Base-by-base conservation (phyloP, 2,113 vertebrate species). In the Aphelocoma coerulescens region DNA sequence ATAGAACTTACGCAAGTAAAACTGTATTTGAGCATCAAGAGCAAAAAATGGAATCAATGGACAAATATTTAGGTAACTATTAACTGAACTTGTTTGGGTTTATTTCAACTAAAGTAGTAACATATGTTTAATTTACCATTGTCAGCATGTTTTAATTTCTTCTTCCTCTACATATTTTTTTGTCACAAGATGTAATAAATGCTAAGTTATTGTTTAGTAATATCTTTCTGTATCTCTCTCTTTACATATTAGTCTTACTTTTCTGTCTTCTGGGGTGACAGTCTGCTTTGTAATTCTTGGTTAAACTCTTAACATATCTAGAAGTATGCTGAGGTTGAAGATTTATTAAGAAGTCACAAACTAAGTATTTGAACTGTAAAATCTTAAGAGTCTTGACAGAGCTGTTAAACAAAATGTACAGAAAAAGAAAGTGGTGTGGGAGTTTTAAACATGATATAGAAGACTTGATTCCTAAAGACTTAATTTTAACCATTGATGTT, bases 51-150 rank as follows among this genome's bases (percentile, higher is more conserved):
- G 97, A 96, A 92, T 98, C 98, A 77, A 55, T 98, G 97, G 98
- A 98, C 88, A 97, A 91, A 88, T 96, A 98, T 71, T 97, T 98
- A 96, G 99, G 99, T 99, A 97, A 98, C 67, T 95, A 44, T 13
- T 82, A 13, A 91, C 61, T 77, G 48, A 33, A 61, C 90, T 95
- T 52, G 24, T 89, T 79, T 68, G 16, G 59, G 76, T 94, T 91
- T 93, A 24, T 92, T 96, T 85, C 21, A 48, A 4, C 23, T 77
- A 13, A 61, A 91, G 7, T 59, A 82, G 27, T 75, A 66, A 35
- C 7, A 9, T 52, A 39, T 33, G 6, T 65, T 67, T 80, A 33
- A 62, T n/a, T 62, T 62, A 35, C 18, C 19, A 8, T 9, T 41
- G 5, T 54, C 55, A 74, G 3, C 23, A 78, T 5, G 4, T 73